Evolutionary conservation across 2,797 vertebrate species (phyloP).

Genomic region (Toxotes lorentzi): DNA sequence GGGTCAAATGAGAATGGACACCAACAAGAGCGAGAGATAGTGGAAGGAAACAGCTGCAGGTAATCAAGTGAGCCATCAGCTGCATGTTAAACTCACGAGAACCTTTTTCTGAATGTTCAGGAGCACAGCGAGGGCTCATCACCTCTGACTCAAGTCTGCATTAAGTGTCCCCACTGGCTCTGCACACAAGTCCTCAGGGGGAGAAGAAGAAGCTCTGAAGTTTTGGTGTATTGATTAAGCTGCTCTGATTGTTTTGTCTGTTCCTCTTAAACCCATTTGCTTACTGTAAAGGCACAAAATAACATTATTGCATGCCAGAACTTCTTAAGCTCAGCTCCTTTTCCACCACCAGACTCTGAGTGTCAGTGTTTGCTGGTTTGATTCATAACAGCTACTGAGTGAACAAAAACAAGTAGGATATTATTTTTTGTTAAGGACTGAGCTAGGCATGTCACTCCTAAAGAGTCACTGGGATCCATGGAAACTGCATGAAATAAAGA

Average conservation of each 20-base stretch:
- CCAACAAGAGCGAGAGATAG: slow-evolving; percentile 27
- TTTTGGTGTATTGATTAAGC: slow-evolving; percentile 37
- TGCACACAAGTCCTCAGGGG: slow-evolving; percentile 18
- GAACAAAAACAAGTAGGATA: background rate
- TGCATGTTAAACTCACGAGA: slow-evolving; percentile 69
- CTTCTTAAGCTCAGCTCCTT: background rate
- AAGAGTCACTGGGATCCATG: background rate
- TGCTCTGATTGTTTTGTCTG: slow-evolving; percentile 29
- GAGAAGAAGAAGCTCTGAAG: slow-evolving; percentile 24
- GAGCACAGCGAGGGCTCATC: slow-evolving; percentile 69
- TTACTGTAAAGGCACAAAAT: slow-evolving; percentile 3
- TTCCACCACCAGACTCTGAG: background rate
- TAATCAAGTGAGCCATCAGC: slow-evolving; percentile 76
- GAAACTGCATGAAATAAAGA: slow-evolving; percentile 9
- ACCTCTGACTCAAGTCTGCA: slow-evolving; percentile 50
- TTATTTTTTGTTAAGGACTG: background rate
- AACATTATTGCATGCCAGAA: background rate
- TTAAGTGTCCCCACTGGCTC: slow-evolving; percentile 35
- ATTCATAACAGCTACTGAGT: background rate
- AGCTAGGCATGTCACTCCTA: background rate
- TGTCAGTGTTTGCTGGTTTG: background rate
- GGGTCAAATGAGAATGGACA: slow-evolving; percentile 67
- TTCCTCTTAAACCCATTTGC: slow-evolving; percentile 20
- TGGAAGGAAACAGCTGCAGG: slow-evolving; percentile 55
- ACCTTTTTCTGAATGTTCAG: slow-evolving; percentile 60